phyloP scores from a whole-genome alignment of 2,797 vertebrate genomes.

The Avahi laniger region DNA sequence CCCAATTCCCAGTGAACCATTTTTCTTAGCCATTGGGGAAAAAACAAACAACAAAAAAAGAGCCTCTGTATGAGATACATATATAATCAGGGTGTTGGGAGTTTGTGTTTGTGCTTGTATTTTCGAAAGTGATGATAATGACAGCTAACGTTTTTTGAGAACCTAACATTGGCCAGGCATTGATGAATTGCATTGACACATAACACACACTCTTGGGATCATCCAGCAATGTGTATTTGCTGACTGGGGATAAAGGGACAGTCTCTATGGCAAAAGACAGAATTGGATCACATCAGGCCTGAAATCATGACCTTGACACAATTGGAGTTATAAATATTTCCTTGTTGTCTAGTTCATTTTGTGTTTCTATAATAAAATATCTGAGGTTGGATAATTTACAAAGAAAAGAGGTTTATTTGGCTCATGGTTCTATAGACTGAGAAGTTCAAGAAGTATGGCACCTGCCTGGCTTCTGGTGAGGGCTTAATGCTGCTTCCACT shows the following conservation, averaged over 20 bases:
- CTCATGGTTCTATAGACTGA: background rate
- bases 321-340: slow-evolving; percentile 27
- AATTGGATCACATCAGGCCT: slow-evolving; percentile 2
- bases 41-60: background rate
- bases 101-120: background rate
- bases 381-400: background rate
- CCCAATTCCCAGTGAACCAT: background rate
- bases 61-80: background rate
- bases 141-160: slow-evolving; percentile 1
- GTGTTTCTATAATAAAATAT: background rate
- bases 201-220: background rate
- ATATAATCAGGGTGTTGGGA: background rate
- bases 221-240: background rate
- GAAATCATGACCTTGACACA: slow-evolving; percentile 25
- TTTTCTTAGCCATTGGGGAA: slow-evolving; percentile 10
- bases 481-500: background rate
- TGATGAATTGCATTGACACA: background rate
- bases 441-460: background rate
- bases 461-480: background rate
- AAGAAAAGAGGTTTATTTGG: background rate
- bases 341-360: background rate
- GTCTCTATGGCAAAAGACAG: slow-evolving; percentile 1
- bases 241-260: background rate
- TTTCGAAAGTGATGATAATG: background rate
- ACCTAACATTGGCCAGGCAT: background rate